Conservation (phyloP, 2,888 invertebrate species). For the Osedax fenrisi region DNA sequence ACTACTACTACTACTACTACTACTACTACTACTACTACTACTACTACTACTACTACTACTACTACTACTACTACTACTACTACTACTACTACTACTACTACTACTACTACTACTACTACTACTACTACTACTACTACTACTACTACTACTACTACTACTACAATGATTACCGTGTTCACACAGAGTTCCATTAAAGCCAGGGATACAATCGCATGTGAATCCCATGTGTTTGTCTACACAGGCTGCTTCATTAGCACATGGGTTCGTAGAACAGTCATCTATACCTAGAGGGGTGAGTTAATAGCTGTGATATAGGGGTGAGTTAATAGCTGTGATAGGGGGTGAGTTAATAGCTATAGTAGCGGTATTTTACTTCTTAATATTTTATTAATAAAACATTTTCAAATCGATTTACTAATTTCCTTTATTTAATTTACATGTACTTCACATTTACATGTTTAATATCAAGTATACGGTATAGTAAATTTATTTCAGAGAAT, state of each 20-base stretch:
- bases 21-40: conserved; percentile 22
- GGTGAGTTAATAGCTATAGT: too few relatives aligned
- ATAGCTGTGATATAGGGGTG: too few relatives aligned
- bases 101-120: not conserved
- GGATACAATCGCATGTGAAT: not conserved
- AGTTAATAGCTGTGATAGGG: too few relatives aligned
- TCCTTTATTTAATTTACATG: too few relatives aligned
- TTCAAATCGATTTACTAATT: too few relatives aligned
- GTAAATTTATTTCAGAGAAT: too few relatives aligned
- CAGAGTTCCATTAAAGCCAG: not conserved
- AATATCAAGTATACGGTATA: too few relatives aligned
- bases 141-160: conserved; percentile 13
- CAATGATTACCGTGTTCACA: not conserved
- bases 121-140: not conserved
- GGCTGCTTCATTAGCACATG: not conserved
- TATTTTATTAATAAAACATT: too few relatives aligned
- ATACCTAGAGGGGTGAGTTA: not conserved
- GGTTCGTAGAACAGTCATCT: not conserved
- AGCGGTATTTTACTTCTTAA: too few relatives aligned
- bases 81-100: conserved; percentile 14
- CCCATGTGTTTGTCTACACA: not conserved
- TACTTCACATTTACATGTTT: too few relatives aligned
- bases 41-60: conserved; percentile 10
- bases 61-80: not conserved
- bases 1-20: conserved; percentile 17